Conservation (phyloP, 1,140 invertebrate species). For the Eupeodes corollae region DNA sequence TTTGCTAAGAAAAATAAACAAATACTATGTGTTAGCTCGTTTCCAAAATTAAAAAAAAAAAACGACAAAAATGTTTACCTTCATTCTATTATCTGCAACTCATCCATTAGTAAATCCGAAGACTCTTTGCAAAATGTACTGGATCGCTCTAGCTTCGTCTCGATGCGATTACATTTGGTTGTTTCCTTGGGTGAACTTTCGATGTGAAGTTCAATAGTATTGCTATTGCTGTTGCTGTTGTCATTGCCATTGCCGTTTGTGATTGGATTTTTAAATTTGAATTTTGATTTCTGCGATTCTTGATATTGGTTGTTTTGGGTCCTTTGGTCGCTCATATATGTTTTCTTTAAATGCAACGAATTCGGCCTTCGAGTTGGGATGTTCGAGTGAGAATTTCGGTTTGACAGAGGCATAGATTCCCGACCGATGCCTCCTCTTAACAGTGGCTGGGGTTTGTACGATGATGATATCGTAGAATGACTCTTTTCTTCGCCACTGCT, state of each 20-base stretch:
- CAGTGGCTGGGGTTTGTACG: background rate
- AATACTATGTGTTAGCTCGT: no score
- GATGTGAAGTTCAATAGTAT: constrained; percentile 30
- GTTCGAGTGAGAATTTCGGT: constrained; percentile 26
- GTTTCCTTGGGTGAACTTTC: constrained; percentile 14
- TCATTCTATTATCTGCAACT: constrained; percentile 35
- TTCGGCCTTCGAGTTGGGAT: constrained; percentile 33
- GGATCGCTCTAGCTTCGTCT: constrained; percentile 33
- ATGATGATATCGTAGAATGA: constrained; percentile 15
- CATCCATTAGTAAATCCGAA: constrained; percentile 21
- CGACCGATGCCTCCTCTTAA: no score
- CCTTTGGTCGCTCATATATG: constrained; percentile 5
- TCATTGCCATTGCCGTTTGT: constrained; percentile 7
- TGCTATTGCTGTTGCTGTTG: constrained; percentile 15
- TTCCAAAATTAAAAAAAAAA: no score
- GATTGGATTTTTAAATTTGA: constrained; percentile 3
- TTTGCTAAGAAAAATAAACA: no score
- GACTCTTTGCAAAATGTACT: constrained; percentile 36
- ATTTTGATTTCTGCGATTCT: constrained; percentile 5
- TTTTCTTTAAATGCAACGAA: constrained; percentile 33
- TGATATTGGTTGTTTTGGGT: constrained; percentile 8
- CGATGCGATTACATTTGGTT: constrained; percentile 14
- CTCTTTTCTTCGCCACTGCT: constrained; percentile 30
- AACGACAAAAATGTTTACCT: background rate
- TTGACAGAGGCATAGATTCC: no score